Conservation (phyloP, 2,797 vertebrate species). For the Lutra lutra region DNA sequence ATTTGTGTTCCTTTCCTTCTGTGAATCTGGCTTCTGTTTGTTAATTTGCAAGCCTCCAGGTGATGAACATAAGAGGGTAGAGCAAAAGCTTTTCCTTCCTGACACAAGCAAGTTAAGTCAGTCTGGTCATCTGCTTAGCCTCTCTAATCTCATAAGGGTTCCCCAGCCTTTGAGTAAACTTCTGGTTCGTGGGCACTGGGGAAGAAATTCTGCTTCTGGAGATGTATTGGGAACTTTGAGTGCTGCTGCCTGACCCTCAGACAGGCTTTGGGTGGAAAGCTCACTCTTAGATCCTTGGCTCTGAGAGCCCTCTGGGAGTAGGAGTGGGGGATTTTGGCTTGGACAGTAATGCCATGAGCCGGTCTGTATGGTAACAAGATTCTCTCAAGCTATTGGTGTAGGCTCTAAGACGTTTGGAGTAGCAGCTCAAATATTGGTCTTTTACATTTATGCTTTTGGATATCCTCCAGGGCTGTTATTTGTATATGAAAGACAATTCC, state of each 20-base stretch:
- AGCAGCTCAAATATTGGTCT: background rate
- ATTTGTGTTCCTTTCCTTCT: background rate
- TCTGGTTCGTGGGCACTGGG: background rate
- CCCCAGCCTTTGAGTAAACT: background rate
- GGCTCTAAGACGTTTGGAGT: background rate
- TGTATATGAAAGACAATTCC: background rate
- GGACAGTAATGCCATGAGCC: background rate
- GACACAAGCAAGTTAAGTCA: background rate
- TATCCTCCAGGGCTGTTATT: background rate
- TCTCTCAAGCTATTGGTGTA: background rate
- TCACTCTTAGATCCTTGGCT: background rate
- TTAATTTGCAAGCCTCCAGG: background rate
- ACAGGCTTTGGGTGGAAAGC: background rate
- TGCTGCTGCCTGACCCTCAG: background rate
- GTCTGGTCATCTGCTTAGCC: background rate
- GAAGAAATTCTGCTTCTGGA: background rate
- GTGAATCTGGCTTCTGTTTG: background rate
- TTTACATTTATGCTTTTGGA: background rate
- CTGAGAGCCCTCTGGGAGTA: background rate
- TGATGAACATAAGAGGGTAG: background rate
- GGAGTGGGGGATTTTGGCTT: background rate
- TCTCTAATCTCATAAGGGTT: background rate
- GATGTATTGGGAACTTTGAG: background rate
- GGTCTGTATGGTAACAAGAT: background rate
- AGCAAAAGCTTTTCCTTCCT: background rate